Percentiles rank a stretch among this genome's conserved stretches.
Evolutionary conservation across 2,797 vertebrate genomes (phyloP).

Genomic region (Peromyscus aztecus): DNA sequence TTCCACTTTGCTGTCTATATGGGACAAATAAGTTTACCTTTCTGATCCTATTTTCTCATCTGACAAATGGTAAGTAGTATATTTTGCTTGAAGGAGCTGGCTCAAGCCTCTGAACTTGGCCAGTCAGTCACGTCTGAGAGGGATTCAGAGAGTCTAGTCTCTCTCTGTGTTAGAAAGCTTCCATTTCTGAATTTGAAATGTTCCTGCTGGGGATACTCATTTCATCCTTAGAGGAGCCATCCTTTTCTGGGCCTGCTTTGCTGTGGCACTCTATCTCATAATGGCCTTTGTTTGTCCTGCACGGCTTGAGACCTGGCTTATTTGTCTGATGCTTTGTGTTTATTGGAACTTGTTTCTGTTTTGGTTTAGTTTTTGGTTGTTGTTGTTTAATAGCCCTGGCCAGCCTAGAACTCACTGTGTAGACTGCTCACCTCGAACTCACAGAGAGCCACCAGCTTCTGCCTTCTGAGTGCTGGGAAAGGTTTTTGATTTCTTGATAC

Average conservation of each 20-base stretch:
- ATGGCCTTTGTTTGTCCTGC: not conserved
- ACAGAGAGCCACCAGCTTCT: not conserved
- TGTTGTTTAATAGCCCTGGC: not conserved
- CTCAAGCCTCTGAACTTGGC: not conserved
- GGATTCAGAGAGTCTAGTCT: not conserved
- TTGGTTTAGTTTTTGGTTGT: not conserved
- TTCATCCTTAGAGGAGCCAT: not conserved
- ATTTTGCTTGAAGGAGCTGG: not conserved
- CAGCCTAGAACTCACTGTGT: not conserved
- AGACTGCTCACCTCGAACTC: not conserved
- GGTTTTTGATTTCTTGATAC: not conserved
- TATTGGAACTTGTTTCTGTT: not conserved
- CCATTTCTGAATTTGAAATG: not conserved
- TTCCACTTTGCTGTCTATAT: not conserved
- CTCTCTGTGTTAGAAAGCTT: not conserved
- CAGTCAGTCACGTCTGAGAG: not conserved
- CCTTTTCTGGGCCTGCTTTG: not conserved
- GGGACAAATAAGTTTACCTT: constrained; percentile 18
- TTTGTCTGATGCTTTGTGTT: constrained; percentile 35
- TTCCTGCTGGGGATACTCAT: not conserved
- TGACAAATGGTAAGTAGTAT: not conserved
- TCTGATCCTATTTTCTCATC: not conserved
- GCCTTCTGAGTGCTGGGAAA: not conserved
- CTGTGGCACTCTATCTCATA: not conserved
- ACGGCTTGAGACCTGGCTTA: not conserved